Conservation (phyloP, 2,888 invertebrate species). For the Pandemis corylana region DNA sequence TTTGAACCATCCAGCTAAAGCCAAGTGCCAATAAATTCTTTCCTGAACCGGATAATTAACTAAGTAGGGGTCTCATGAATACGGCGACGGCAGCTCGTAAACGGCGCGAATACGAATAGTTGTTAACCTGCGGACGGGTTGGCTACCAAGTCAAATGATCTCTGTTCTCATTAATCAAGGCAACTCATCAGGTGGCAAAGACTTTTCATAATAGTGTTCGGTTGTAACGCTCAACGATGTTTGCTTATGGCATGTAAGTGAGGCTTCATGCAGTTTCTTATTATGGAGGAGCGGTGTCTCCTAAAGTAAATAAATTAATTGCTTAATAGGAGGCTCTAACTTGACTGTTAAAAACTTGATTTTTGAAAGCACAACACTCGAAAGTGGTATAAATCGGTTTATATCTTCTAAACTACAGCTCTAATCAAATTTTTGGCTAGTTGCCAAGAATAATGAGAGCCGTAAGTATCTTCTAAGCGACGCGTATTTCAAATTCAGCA, state of each 20-base stretch:
- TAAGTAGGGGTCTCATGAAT: conserved; percentile 34
- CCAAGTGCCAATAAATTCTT: conserved; percentile 20
- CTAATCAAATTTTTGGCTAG: too few relatives aligned
- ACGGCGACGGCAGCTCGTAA: conserved; percentile 25
- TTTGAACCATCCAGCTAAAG: neutral
- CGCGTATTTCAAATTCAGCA: too few relatives aligned
- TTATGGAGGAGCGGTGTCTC: too few relatives aligned
- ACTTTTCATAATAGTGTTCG: neutral
- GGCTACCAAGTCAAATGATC: conserved; percentile 3
- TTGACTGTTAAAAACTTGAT: too few relatives aligned
- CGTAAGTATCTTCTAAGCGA: too few relatives aligned
- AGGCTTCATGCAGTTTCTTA: too few relatives aligned
- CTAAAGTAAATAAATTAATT: too few relatives aligned
- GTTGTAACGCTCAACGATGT: neutral
- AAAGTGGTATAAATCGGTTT: too few relatives aligned
- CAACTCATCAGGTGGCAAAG: neutral
- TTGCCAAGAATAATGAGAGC: too few relatives aligned
- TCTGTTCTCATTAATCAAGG: neutral
- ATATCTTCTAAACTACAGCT: too few relatives aligned
- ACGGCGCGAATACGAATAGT: conserved; percentile 30
- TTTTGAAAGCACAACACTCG: too few relatives aligned
- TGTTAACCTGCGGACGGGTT: conserved; percentile 27
- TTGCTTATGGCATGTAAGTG: neutral
- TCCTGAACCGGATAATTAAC: conserved; percentile 31
- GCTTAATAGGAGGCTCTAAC: too few relatives aligned